Conservation (phyloP, 2,797 vertebrate species). For the Hippocampus kuda region DNA sequence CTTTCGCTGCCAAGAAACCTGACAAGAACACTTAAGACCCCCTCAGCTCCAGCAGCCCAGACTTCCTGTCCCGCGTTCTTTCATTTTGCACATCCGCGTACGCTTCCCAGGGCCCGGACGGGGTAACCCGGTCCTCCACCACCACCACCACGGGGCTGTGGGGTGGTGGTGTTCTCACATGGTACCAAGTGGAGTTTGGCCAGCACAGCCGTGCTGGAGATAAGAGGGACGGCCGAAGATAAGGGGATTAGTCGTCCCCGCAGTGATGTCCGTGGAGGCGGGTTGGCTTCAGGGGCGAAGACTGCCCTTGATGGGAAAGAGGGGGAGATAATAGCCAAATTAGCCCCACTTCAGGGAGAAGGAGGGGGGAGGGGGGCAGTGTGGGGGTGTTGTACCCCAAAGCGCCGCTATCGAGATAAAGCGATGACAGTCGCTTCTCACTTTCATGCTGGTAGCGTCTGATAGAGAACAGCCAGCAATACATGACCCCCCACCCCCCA, state of each 20-base stretch:
- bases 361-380: constrained; percentile 14
- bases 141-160: constrained; percentile 10
- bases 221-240: constrained; percentile 54
- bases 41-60: constrained; percentile 57
- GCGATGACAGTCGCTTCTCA: constrained; percentile 47
- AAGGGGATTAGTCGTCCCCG: constrained; percentile 58
- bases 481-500: constrained; percentile 18
- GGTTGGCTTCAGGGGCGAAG: constrained; percentile 41
- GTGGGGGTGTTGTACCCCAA: constrained; percentile 11
- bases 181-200: constrained; percentile 46
- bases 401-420: constrained; percentile 16
- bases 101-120: constrained; percentile 31
- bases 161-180: constrained; percentile 30
- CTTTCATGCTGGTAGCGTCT: constrained; percentile 34
- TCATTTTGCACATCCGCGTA: constrained; percentile 22
- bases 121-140: constrained; percentile 47
- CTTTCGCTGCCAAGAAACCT: constrained; percentile 57
- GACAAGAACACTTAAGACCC: constrained; percentile 63
- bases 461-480: constrained; percentile 36
- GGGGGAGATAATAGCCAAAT: constrained; percentile 48
- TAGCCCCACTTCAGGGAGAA: constrained; percentile 35
- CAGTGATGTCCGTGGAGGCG: constrained; percentile 15
- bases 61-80: constrained; percentile 46
- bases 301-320: constrained; percentile 21
- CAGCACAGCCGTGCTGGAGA: constrained; percentile 46